phyloP scores from a whole-genome alignment of 2,797 vertebrate genomes.

The Sebastes alutus region DNA sequence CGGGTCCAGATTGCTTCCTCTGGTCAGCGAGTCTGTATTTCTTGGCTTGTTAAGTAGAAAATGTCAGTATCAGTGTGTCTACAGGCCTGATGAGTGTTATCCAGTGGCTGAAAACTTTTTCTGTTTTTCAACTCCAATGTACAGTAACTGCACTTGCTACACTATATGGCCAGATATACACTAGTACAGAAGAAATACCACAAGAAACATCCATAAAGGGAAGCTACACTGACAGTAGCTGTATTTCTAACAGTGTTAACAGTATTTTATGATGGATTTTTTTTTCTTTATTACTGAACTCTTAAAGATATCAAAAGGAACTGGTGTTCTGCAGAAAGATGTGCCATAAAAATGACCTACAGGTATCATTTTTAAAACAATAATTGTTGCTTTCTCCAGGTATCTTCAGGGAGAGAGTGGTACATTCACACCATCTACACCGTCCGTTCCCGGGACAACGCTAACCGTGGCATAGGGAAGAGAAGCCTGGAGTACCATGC shows the following conservation, averaged over 20 bases:
- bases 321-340: not conserved
- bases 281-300: not conserved
- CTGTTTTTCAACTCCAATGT: not conserved
- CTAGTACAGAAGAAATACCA: not conserved
- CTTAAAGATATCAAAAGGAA: not conserved
- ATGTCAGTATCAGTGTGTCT: not conserved
- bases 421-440: slow-evolving; percentile 86
- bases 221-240: not conserved
- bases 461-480: slow-evolving; percentile 82
- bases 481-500: slow-evolving; percentile 82
- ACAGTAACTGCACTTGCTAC: not conserved
- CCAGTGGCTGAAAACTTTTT: not conserved
- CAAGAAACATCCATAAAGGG: not conserved
- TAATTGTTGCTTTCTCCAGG: slow-evolving; percentile 65
- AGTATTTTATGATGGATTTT: not conserved
- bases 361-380: not conserved
- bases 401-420: slow-evolving; percentile 84
- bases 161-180: not conserved
- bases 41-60: slow-evolving; percentile 21
- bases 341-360: slow-evolving; percentile 9
- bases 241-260: not conserved
- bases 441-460: slow-evolving; percentile 78
- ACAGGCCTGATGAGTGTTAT: not conserved
- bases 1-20: not conserved
- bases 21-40: slow-evolving; percentile 9